Conservation (phyloP, 2,797 vertebrate genomes). For the Gambelia wislizenii region DNA sequence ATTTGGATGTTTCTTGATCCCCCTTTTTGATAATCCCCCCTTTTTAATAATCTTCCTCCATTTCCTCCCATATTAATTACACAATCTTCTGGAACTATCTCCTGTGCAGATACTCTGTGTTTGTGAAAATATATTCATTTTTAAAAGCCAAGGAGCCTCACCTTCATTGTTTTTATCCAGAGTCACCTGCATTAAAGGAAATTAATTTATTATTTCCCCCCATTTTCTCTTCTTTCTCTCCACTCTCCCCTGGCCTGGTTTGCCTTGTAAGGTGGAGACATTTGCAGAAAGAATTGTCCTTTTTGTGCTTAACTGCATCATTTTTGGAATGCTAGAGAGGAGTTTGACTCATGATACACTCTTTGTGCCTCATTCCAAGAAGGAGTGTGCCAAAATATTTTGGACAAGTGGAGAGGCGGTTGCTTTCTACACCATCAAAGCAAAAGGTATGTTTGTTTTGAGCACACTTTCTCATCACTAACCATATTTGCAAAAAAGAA, state of each 20-base stretch:
- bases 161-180: conserved; percentile 44
- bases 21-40: no score
- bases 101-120: neutral
- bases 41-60: no score
- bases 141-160: conserved; percentile 19
- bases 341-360: conserved; percentile 72
- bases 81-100: neutral
- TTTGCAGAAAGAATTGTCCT: conserved; percentile 89
- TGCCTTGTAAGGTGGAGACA: conserved; percentile 85
- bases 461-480: conserved; percentile 38
- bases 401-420: conserved; percentile 87
- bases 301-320: conserved; percentile 89
- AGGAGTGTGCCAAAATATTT: conserved; percentile 88
- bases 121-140: conserved; percentile 33
- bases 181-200: conserved; percentile 34
- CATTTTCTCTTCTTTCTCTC: conserved; percentile 48
- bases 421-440: conserved; percentile 92
- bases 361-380: conserved; percentile 86
- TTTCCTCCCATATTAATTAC: neutral
- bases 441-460: conserved; percentile 83
- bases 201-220: neutral
- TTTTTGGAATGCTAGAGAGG: conserved; percentile 86
- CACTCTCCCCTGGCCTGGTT: conserved; percentile 39
- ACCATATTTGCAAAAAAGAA: conserved; percentile 25
- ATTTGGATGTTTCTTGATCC: neutral